Base-by-base conservation (phyloP, 1,140 invertebrate genomes). In the Leguminivora glycinivorella region DNA sequence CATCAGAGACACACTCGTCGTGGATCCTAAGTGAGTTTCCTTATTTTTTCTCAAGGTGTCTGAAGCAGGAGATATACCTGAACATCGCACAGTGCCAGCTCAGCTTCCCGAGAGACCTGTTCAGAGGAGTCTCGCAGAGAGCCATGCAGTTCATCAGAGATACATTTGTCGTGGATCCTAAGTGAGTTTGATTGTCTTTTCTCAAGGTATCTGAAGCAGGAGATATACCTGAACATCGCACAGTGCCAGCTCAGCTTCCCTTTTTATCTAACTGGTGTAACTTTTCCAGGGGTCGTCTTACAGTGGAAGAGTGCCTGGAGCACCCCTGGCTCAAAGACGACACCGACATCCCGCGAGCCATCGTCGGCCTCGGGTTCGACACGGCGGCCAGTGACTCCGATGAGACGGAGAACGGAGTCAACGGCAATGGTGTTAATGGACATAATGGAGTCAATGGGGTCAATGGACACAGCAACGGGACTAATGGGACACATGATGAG, bases 201-300 rank as follows among this genome's bases (percentile, higher is more conserved):
- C 10, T 38, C 10, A 3, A 12, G 1, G 10, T 12, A 38, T 38
- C 34, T 38, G 71, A 98, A 98, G 87, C 97, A 99, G 92, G 97
- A 97, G 93, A 96, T 96, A 52, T 98, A 97, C 92, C 96, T 97
- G 77, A 99, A 99, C 92, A 98, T 99, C 83, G 96, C 97, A 58
- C 95, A 97, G 87, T 97, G 97, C 85, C 94, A 95, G 78, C 93
- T 98, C 72, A 96, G 97, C 82, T 99, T 98, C 92, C 98, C 98
- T 34, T 34, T 19, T 69, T 67, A 29, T 17, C 9, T 69, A 52
- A 52, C 7, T n/a, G 5, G 47, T 52, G 19, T 67, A 68, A 67
- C 68, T n/a, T 67, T 83, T 81, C 34, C 78, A 94, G 93, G 82
- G 93, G 93, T 90, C 93, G 93, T 90, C 91, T 94, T 87, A 93